A percentile compares a stretch with the other conserved stretches of the same genome.
Conservation (phyloP, 92 coral and sea anemone genomes). For the Bergia puertoricense region DNA sequence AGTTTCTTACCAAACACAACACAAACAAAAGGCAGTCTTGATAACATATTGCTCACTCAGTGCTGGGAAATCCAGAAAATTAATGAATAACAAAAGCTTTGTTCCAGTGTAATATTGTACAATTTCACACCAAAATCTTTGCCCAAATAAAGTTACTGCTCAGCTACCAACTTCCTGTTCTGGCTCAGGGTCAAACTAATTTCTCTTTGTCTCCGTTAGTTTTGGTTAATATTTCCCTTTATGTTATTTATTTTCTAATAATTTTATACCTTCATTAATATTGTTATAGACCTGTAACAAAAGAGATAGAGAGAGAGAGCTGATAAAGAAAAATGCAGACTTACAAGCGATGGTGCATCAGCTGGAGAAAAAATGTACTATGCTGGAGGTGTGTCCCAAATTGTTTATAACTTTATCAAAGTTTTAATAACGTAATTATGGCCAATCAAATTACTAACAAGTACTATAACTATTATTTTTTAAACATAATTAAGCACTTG, state of each 20-base stretch:
- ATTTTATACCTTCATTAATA: neutral
- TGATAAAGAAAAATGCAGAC: conserved; percentile 85
- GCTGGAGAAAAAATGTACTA: conserved; percentile 80
- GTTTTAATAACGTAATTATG: too few relatives aligned
- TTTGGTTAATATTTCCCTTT: neutral
- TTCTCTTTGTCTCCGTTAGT: too few relatives aligned
- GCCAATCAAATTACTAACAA: too few relatives aligned
- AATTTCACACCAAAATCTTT: neutral
- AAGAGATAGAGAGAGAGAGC: conserved; percentile 82
- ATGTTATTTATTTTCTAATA: neutral
- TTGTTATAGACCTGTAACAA: conserved; percentile 32
- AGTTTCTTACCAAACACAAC: neutral
- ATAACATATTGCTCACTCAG: neutral
- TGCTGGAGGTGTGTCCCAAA: conserved; percentile 63
- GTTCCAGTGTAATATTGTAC: neutral
- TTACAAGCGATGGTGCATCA: conserved; percentile 73
- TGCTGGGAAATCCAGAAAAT: neutral
- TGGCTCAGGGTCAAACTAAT: neutral
- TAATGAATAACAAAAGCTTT: neutral
- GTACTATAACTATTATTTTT: too few relatives aligned
- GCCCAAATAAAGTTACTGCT: neutral
- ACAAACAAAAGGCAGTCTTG: neutral
- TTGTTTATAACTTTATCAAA: too few relatives aligned
- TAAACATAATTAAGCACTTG: too few relatives aligned
- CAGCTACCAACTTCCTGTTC: neutral